Percentiles rank a stretch among this genome's conserved stretches.
These are phyloP conservation scores for Brenthis hecate DNA, from an alignment of 2,888 invertebrate species.

Conservation along the genomic window DNA sequence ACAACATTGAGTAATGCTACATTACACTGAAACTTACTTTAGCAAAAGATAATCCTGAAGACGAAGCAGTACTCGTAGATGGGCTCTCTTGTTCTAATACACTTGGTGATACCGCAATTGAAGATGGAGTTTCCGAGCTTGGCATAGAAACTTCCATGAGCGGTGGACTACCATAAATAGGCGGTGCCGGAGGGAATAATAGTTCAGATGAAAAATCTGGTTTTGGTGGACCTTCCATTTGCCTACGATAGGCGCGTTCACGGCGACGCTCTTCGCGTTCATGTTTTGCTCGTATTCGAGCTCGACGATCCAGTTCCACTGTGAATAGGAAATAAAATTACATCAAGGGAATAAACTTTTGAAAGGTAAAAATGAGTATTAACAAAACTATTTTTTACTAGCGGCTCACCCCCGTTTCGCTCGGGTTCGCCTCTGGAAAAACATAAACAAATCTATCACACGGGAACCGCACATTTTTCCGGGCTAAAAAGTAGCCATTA, in stretches of 20 bases:
- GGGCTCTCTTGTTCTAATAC: constrained; percentile 33
- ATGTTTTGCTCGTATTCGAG: constrained; percentile 85
- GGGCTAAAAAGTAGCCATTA: too few relatives aligned
- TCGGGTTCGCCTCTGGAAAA: too few relatives aligned
- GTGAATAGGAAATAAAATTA: constrained; percentile 32
- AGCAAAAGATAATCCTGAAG: constrained; percentile 72
- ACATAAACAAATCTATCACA: too few relatives aligned
- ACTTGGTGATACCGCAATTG: constrained; percentile 35
- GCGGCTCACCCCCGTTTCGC: too few relatives aligned
- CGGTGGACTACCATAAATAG: constrained; percentile 49
- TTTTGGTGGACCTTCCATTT: constrained; percentile 85
- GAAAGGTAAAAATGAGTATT: too few relatives aligned
- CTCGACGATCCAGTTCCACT: constrained; percentile 89
- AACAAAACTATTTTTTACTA: too few relatives aligned
- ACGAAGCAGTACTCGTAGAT: constrained; percentile 46
- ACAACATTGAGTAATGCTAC: too few relatives aligned
- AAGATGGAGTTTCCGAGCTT: constrained; percentile 28
- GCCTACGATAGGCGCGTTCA: constrained; percentile 89
- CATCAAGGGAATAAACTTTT: not conserved
- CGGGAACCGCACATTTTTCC: too few relatives aligned
- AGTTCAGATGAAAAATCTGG: constrained; percentile 83
- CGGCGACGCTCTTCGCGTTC: constrained; percentile 90
- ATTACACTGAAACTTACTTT: constrained; percentile 55
- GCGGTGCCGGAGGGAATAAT: constrained; percentile 64
- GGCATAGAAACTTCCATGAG: constrained; percentile 35